These are phyloP conservation scores for Sebastolobus altivelis DNA, from an alignment of 2,797 vertebrate species.

Conservation along the genomic window DNA sequence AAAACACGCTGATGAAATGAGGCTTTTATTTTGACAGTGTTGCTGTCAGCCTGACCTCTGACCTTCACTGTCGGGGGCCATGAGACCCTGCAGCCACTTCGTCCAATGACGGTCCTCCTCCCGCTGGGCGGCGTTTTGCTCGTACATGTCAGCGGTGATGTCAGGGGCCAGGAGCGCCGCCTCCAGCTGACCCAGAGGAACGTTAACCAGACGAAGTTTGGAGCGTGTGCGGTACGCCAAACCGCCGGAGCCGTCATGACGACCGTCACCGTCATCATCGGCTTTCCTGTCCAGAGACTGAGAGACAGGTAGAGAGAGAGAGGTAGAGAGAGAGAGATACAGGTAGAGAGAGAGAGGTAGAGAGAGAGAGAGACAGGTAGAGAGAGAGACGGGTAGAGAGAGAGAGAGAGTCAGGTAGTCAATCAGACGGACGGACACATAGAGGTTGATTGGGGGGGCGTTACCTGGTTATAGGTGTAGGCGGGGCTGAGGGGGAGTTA, in stretches of 20 bases:
- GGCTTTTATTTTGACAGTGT: background rate
- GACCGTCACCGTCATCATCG: background rate
- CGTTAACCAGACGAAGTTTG: slow-evolving; percentile 89
- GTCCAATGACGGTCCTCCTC: slow-evolving; percentile 94
- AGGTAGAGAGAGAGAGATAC: background rate
- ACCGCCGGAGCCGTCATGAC: slow-evolving; percentile 50
- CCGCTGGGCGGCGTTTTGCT: slow-evolving; percentile 74
- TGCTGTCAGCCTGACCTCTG: slow-evolving; percentile 27
- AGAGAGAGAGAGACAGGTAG: background rate
- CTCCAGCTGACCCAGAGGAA: slow-evolving; percentile 93
- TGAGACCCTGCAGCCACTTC: slow-evolving; percentile 92
- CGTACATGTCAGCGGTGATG: slow-evolving; percentile 96
- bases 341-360: background rate
- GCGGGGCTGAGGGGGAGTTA: no score
- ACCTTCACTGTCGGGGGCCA: slow-evolving; percentile 91
- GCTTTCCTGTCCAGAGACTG: slow-evolving; percentile 54
- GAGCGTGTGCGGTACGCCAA: slow-evolving; percentile 93
- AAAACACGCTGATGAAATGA: background rate
- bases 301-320: background rate
- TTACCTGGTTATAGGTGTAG: no score
- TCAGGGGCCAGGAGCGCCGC: slow-evolving; percentile 93
- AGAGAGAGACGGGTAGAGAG: background rate
- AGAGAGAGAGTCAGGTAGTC: background rate
- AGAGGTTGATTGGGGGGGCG: background rate
- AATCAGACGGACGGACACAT: background rate